These are phyloP conservation scores for Dendrophyllia cribrosa DNA, from an alignment of 64 coral and sea anemone species.

Conservation along the genomic window DNA sequence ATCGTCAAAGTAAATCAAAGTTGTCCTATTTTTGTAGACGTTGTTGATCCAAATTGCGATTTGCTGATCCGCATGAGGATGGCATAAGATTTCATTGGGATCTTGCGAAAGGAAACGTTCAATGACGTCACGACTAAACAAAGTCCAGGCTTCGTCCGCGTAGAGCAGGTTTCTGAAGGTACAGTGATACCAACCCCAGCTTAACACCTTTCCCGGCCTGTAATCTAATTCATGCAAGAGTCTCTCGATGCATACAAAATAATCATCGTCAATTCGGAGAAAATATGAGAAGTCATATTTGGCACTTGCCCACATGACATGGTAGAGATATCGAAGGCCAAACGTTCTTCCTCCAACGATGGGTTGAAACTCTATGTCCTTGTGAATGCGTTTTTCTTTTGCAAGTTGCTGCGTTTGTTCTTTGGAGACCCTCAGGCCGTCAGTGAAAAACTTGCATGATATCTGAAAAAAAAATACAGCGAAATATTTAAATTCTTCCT, in stretches of 20 bases:
- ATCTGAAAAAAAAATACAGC: not conserved
- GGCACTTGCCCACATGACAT: constrained; percentile 36
- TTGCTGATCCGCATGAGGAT: constrained; percentile 68
- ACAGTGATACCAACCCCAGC: constrained; percentile 62
- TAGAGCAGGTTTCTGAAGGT: constrained; percentile 13
- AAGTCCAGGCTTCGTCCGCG: constrained; percentile 62
- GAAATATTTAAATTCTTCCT: not conserved
- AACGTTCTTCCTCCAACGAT: constrained; percentile 39
- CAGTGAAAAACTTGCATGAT: constrained; percentile 12
- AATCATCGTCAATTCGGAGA: constrained; percentile 58
- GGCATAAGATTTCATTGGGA: constrained; percentile 8
- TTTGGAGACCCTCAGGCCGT: not conserved
- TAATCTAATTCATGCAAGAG: constrained; percentile 32
- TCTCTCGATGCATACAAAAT: constrained; percentile 60
- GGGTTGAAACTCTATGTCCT: constrained; percentile 26
- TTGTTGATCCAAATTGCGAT: constrained; percentile 54
- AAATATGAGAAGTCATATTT: constrained; percentile 56
- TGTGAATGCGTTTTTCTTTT: not conserved
- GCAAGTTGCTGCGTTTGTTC: not conserved
- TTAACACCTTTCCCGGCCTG: constrained; percentile 19
- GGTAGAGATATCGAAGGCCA: constrained; percentile 54
- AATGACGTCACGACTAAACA: constrained; percentile 58
- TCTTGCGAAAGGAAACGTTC: constrained; percentile 50
- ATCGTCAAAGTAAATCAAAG: constrained; percentile 40
- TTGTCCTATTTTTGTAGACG: not conserved